Evolutionary conservation across 2,797 vertebrate species (phyloP), one percentile per base, ranked within the genome.

Genomic region (Trichosurus vulpecula): DNA sequence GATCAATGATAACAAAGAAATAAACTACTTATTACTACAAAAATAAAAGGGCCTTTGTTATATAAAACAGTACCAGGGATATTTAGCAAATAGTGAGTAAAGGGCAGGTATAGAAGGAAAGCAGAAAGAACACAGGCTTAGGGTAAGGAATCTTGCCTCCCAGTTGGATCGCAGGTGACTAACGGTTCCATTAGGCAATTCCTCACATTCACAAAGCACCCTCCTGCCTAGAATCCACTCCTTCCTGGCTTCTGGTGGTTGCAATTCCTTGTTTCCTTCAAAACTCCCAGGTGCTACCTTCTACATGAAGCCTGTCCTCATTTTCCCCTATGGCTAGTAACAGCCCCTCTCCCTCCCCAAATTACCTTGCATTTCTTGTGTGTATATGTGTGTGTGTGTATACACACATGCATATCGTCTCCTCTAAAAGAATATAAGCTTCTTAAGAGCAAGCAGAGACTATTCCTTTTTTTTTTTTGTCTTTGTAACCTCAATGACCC

Each of bases 51-150:
- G 1, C 14, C 16, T 41, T 74, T 74, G 14, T 74, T 2, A 41
- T n/a, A 6, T n/a, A 16, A 74, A 19, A n/a, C 16, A 22, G 19
- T 9, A 41, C 2, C 3, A 0, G 6, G n/a, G 8, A 2, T 74
- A 8, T 41, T 1, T 74, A 74, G n/a, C 16, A 22, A 41, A 41
- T 8, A 41, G 11, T 22, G 66, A 74, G n/a, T 6, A 41, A 74
- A 41, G 8, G 74, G n/a, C 16, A n/a, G 31, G n/a, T 74, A 6
- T 25, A 41, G 66, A 9, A 41, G 22, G 41, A 41, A 3, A 74
- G 19, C n/a, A 74, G 16, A 74, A 41, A 74, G 66, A 41, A 74
- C 31, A 66, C 14, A 66, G 35, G n/a, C 19, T 41, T 6, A 74
- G 16, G 6, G 14, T 22, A 8, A 41, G 8, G 19, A 74, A 74